These are phyloP conservation scores for Ischnura elegans DNA, from an alignment of 2,888 invertebrate genomes.

Conservation along the genomic window DNA sequence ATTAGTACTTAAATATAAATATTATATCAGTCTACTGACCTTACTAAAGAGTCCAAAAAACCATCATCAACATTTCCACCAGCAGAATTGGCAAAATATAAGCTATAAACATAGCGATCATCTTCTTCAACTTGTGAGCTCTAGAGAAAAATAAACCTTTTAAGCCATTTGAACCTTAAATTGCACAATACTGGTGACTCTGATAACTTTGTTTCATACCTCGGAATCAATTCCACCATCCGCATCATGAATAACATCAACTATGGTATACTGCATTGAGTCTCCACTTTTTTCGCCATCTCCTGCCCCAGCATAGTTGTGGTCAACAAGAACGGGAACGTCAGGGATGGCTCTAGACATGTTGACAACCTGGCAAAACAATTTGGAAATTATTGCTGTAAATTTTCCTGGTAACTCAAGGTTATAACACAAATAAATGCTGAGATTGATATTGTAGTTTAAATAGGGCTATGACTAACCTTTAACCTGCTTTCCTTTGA, in stretches of 20 bases:
- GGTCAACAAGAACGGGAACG: background rate
- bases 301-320: constrained; percentile 46
- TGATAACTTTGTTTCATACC: background rate
- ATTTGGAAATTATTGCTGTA: background rate
- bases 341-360: constrained; percentile 25
- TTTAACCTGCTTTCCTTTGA: constrained; percentile 80
- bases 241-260: constrained; percentile 47
- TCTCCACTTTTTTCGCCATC: background rate
- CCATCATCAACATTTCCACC: constrained; percentile 78
- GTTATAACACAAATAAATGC: background rate
- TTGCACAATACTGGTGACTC: too few species aligned
- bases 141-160: constrained; percentile 39
- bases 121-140: constrained; percentile 73
- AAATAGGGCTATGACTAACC: constrained; percentile 48
- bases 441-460: too few species aligned
- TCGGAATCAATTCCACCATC: background rate
- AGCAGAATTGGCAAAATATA: constrained; percentile 81
- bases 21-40: constrained; percentile 74
- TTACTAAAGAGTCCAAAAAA: constrained; percentile 76
- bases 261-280: background rate
- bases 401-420: background rate
- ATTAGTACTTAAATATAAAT: too few species aligned
- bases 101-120: constrained; percentile 82
- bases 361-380: constrained; percentile 15
- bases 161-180: background rate